These are phyloP conservation scores for Cephus pulcher DNA, from an alignment of 2,888 invertebrate genomes.

Conservation along the genomic window DNA sequence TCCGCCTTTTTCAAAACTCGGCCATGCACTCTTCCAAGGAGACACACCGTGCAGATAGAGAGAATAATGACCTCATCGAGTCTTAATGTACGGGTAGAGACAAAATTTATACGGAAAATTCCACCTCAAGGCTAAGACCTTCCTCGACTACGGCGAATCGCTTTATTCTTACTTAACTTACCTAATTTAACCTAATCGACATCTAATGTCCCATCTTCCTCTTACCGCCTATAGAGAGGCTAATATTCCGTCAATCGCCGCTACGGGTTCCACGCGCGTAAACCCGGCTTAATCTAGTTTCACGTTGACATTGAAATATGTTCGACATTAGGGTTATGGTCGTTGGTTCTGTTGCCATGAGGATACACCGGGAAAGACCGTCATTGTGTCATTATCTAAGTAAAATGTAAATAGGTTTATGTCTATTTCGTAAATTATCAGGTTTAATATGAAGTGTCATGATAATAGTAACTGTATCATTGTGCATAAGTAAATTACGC, in stretches of 20 bases:
- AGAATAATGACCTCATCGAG: not conserved
- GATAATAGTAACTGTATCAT: not conserved
- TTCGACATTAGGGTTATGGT: not conserved
- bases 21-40: not conserved
- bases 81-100: not conserved
- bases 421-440: not conserved
- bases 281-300: not conserved
- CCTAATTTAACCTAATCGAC: not conserved
- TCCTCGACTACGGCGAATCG: not conserved
- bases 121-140: not conserved
- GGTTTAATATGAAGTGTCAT: not conserved
- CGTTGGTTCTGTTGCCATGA: not conserved
- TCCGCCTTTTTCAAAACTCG: constrained; percentile 8
- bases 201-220: not conserved
- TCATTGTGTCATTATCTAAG: not conserved
- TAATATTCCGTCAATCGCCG: not conserved
- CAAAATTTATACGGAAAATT: not conserved
- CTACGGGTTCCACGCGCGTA: not conserved
- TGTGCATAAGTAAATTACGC: not conserved
- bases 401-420: not conserved
- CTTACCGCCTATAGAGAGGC: not conserved
- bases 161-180: not conserved
- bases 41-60: not conserved
- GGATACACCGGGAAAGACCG: not conserved
- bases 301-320: not conserved